Evolutionary conservation across 2,797 vertebrate genomes (phyloP).

Genomic region (Brotula barbata): DNA sequence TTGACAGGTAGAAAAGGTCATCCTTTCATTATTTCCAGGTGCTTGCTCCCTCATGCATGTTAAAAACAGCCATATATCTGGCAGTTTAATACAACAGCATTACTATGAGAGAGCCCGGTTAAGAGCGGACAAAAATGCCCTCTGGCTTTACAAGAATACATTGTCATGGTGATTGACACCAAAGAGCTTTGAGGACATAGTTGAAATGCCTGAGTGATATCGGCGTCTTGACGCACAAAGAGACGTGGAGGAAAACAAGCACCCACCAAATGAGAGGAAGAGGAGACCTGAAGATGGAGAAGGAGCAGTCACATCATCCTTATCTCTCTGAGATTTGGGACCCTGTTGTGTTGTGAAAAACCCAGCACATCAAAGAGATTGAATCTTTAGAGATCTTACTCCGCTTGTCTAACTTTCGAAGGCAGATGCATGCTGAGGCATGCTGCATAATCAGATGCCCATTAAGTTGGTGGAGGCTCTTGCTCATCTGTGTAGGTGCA

Average conservation of each 20-base stretch:
- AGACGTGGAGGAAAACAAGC: slow-evolving; percentile 24
- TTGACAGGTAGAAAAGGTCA: slow-evolving; percentile 51
- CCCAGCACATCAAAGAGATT: slow-evolving; percentile 50
- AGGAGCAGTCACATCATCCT: slow-evolving; percentile 22
- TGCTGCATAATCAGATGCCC: slow-evolving; percentile 50
- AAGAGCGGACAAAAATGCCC: neutral
- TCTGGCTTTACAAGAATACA: slow-evolving; percentile 11
- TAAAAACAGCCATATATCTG: slow-evolving; percentile 9
- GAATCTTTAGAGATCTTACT: slow-evolving; percentile 54
- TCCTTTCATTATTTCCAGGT: slow-evolving; percentile 37
- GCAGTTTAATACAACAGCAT: neutral
- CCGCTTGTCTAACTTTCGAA: slow-evolving; percentile 41
- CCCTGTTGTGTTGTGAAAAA: slow-evolving; percentile 33
- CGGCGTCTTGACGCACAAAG: slow-evolving; percentile 8
- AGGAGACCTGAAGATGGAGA: slow-evolving; percentile 19
- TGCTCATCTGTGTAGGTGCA: slow-evolving; percentile 70
- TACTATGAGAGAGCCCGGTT: neutral
- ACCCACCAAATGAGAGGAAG: neutral
- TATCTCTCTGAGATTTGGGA: slow-evolving; percentile 40
- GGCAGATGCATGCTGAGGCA: slow-evolving; percentile 42
- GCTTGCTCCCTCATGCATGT: slow-evolving; percentile 24
- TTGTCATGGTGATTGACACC: slow-evolving; percentile 50
- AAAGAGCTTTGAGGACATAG: slow-evolving; percentile 41
- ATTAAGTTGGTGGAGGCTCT: slow-evolving; percentile 55
- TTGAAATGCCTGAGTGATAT: slow-evolving; percentile 52